Percentiles rank a stretch among this genome's conserved stretches.
phyloP scores from a whole-genome alignment of 2,113 vertebrate genomes.

The Mus spicilegus region DNA sequence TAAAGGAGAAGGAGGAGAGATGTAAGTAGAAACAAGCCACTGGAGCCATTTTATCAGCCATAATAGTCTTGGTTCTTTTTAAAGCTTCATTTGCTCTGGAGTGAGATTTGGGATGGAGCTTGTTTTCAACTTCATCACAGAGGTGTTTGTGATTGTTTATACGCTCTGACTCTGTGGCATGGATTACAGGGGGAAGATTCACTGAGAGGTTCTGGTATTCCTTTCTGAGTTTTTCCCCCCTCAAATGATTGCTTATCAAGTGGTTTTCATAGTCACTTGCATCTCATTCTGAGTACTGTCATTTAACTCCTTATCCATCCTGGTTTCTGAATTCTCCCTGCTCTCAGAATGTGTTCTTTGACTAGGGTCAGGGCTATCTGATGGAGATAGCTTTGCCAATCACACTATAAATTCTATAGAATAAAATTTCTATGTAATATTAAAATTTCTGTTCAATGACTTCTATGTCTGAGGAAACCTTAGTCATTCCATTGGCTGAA shows the following conservation, averaged over 20 bases:
- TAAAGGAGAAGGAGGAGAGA: neutral
- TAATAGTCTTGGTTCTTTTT: neutral
- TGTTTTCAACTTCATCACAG: neutral
- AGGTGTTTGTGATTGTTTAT: neutral
- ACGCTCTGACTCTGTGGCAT: fast-evolving
- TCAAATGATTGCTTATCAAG: neutral
- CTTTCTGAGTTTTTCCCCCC: neutral
- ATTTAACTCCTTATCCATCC: neutral
- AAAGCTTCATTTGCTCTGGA: neutral
- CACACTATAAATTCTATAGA: neutral
- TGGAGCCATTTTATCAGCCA: neutral
- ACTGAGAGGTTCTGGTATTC: fast-evolving
- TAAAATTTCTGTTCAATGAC: neutral
- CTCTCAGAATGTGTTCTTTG: neutral
- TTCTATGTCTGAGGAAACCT: neutral
- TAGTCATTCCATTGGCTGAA: neutral
- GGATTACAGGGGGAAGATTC: neutral
- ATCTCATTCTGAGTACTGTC: neutral
- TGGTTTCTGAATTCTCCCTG: constrained; percentile 14
- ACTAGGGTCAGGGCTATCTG: neutral
- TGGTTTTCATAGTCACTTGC: neutral
- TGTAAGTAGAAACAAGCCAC: neutral
- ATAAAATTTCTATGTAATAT: neutral
- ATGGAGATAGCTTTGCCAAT: neutral
- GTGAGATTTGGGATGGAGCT: neutral